Evolutionary conservation across 2,888 invertebrate genomes (phyloP).

Genomic region (Pycnomerus fuliginosus): DNA sequence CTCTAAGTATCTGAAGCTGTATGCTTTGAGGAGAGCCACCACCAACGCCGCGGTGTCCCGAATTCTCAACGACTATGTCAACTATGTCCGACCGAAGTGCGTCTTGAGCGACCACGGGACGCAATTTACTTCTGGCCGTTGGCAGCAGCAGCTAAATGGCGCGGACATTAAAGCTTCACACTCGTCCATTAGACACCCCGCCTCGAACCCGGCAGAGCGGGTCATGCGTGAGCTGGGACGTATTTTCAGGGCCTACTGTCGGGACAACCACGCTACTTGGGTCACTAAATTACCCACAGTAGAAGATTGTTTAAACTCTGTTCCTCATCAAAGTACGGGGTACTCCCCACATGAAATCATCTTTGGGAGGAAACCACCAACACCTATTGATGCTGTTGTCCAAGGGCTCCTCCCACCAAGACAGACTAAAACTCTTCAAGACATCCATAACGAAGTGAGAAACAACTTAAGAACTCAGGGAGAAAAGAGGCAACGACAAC

Average conservation of each 20-base stretch:
- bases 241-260: conserved; percentile 17
- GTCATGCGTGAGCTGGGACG: conserved; percentile 28
- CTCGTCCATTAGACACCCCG: conserved; percentile 24
- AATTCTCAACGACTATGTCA: conserved; percentile 4
- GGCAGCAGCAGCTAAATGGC: conserved; percentile 7
- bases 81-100: background rate
- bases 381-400: background rate
- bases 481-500: background rate
- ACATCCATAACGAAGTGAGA: background rate
- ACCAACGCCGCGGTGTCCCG: conserved; percentile 5
- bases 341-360: background rate
- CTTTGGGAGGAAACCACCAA: background rate
- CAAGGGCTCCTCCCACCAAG: background rate
- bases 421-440: background rate
- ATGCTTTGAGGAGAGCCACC: conserved; percentile 13
- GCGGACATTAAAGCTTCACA: conserved; percentile 1
- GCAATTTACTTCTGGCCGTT: conserved; percentile 26
- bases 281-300: conserved; percentile 1
- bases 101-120: conserved; percentile 25
- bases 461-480: background rate
- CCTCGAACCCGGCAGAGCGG: conserved; percentile 27
- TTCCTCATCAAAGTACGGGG: background rate
- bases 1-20: conserved; percentile 22
- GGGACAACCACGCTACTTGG: conserved; percentile 15
- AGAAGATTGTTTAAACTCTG: conserved; percentile 1